phyloP scores from a whole-genome alignment of 2,888 invertebrate species.

The Polylopha cassiicola region DNA sequence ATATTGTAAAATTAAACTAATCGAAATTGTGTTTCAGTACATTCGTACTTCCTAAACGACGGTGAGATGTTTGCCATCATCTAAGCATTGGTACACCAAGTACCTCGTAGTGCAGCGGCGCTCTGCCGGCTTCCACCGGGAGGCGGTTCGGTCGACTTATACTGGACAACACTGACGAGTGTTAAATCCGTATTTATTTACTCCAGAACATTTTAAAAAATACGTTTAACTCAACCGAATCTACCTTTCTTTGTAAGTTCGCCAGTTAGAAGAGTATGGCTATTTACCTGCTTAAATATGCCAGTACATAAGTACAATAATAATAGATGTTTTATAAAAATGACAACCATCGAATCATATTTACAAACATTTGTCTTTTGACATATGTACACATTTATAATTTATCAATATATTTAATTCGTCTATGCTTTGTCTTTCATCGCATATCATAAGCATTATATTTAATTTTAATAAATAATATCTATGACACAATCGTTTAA shows the following conservation, averaged over 20 bases:
- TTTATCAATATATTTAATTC: conserved; percentile 18
- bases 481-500: conserved; percentile 9
- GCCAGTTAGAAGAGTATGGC: no score
- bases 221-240: no score
- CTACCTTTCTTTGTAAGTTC: no score
- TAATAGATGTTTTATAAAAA: no score
- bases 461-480: conserved; percentile 7
- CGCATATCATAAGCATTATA: conserved; percentile 25
- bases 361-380: no score
- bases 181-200: no score
- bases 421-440: conserved; percentile 50
- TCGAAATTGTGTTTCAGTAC: conserved; percentile 36
- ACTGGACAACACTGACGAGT: no score
- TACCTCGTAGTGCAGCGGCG: conserved; percentile 1
- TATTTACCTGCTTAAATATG: no score
- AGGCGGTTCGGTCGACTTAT: neutral
- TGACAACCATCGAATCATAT: no score
- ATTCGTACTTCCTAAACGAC: conserved; percentile 34
- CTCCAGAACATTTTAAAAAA: no score
- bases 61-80: conserved; percentile 34
- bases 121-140: neutral
- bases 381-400: conserved; percentile 12
- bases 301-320: no score
- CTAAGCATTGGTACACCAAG: neutral
- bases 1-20: no score